Base-by-base conservation (phyloP, 1,140 invertebrate genomes). In the Drosophila ohnishii region DNA sequence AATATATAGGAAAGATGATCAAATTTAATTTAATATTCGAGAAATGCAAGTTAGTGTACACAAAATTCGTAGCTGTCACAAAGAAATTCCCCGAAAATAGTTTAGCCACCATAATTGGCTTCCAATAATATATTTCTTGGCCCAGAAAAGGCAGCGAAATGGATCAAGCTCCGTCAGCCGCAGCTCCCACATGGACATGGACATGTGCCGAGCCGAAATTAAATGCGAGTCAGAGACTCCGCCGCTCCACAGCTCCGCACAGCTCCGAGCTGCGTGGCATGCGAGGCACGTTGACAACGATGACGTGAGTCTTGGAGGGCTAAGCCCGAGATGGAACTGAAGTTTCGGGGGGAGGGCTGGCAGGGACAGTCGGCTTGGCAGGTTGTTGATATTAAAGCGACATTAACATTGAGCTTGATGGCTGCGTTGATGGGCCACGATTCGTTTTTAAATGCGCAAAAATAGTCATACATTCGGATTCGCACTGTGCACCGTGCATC, bases 361-460 rank as follows among this genome's bases (percentile, higher is more conserved):
- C 35, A 22, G 50, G 37, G 45, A 44, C 13, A 32, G 64, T 57
- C 37, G 13, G 65, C 32, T 37, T 14, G 51, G 34, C 22, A 48
- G 47, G 42, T 48, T 69, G 63, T 78, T 82, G 65, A 72, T 87
- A 85, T 86, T 87, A 86, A 87, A 83, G 75, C 79, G 58, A 57
- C 80, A 73, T 84, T 87, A 87, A 78, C 84, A 88, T 88, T 87
- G 84, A 87, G 84, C 80, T 84, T 84, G 73, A 83, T 84, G 71
- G 75, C 70, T 80, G 57, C 60, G 76, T 81, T 77, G 79, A 85
- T 85, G 82, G 62, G 74, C 70, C 47, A 61, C 75, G 82, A 85
- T 75, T 69, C 50, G 81, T 85, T 86, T 85, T 85, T 82, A 69
- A 83, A 87, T 87, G 83, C 79, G 83, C 76, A 59, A 83, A 77